phyloP scores from a whole-genome alignment of 2,113 vertebrate species.

The Syngnathoides biaculeatus region DNA sequence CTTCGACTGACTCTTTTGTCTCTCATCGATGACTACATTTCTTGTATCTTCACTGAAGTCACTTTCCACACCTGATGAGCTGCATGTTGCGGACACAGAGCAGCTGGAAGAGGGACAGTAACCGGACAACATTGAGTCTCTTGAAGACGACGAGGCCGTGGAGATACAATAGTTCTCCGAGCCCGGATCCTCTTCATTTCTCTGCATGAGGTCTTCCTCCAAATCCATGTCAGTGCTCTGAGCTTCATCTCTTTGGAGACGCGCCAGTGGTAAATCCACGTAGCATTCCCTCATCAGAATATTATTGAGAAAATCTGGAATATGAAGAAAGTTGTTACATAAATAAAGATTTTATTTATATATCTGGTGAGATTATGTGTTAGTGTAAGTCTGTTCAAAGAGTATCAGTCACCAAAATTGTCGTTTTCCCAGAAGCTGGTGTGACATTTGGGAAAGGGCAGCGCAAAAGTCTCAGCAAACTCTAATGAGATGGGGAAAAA shows the following conservation, averaged over 20 bases:
- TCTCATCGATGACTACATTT: constrained; percentile 77
- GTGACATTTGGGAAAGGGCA: constrained; percentile 83
- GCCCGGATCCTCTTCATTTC: constrained; percentile 26
- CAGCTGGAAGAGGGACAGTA: constrained; percentile 70
- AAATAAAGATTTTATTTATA: not conserved
- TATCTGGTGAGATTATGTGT: not conserved
- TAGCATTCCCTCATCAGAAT: constrained; percentile 76
- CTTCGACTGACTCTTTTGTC: constrained; percentile 25
- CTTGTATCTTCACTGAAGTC: constrained; percentile 81
- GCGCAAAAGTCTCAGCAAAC: constrained; percentile 71
- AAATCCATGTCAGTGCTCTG: constrained; percentile 61
- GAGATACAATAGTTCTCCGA: constrained; percentile 63
- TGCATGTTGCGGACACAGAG: constrained; percentile 75
- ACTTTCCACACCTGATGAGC: constrained; percentile 84
- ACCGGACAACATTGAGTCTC: constrained; percentile 75
- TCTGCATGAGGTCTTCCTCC: constrained; percentile 66
- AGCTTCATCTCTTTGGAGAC: constrained; percentile 52
- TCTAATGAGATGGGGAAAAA: constrained; percentile 38
- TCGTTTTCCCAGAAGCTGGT: constrained; percentile 85
- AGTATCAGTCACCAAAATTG: constrained; percentile 81
- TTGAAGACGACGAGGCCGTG: constrained; percentile 62
- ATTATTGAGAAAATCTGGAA: constrained; percentile 80
- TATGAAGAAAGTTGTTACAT: not conserved
- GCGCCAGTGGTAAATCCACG: constrained; percentile 37
- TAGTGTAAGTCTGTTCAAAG: not conserved